Evolutionary conservation across 35 echinoderm and acorn worm genomes (phyloP).

Genomic region (Lytechinus variegatus): DNA sequence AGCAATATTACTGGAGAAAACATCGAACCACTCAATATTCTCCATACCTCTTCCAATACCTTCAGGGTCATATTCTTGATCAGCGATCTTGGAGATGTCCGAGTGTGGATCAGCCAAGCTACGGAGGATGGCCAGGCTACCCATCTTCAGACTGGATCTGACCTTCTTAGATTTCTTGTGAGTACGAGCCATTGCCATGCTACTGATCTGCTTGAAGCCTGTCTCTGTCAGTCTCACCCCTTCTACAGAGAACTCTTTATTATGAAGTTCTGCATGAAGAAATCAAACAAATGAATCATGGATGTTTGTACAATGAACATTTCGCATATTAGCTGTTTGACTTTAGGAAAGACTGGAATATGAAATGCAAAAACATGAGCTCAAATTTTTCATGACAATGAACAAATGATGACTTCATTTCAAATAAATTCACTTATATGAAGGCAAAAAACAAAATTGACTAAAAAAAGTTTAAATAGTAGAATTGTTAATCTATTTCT

Average conservation of each 20-base stretch:
- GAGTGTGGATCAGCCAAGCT: conserved; percentile 92
- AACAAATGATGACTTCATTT: too few relatives aligned
- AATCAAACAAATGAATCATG: neutral
- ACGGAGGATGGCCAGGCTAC: conserved; percentile 85
- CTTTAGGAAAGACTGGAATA: neutral
- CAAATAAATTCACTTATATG: too few relatives aligned
- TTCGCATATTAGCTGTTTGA: too few relatives aligned
- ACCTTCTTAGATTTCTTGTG: conserved; percentile 67
- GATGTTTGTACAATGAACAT: neutral
- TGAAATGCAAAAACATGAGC: too few relatives aligned
- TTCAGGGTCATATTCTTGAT: conserved; percentile 64
- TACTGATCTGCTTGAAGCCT: conserved; percentile 92
- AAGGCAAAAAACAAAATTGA: too few relatives aligned
- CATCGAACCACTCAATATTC: neutral
- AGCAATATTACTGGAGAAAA: neutral
- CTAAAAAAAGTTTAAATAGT: too few relatives aligned
- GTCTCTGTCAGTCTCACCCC: conserved; percentile 94
- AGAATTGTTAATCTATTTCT: too few relatives aligned
- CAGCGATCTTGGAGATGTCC: conserved; percentile 67
- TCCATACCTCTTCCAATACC: conserved; percentile 55
- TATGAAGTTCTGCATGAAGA: neutral
- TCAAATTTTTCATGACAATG: too few relatives aligned
- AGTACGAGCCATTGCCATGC: conserved; percentile 71
- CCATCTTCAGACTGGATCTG: conserved; percentile 61
- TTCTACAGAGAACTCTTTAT: conserved; percentile 70